phyloP scores from a whole-genome alignment of 2,888 invertebrate genomes.

The Dryocosmus kuriphilus region DNA sequence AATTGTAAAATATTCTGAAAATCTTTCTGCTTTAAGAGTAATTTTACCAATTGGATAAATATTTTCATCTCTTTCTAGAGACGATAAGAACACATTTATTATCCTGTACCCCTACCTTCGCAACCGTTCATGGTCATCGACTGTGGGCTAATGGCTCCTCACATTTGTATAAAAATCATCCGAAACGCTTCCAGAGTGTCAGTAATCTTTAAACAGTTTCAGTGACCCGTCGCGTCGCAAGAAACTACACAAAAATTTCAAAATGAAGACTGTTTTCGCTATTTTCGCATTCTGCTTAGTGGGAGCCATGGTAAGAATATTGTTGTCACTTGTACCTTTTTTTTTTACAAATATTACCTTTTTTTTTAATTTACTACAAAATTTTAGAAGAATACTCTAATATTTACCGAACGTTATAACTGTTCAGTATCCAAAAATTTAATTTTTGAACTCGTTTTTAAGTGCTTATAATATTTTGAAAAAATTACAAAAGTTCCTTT shows the following conservation, averaged over 20 bases:
- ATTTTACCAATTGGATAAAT: too few species aligned
- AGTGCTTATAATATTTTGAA: too few species aligned
- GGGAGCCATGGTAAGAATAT: slow-evolving; percentile 56
- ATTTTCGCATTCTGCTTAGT: slow-evolving; percentile 57
- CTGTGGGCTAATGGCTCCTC: background rate
- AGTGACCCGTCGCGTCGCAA: background rate
- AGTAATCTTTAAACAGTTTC: slow-evolving; percentile 4
- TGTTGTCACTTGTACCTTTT: background rate
- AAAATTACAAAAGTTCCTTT: too few species aligned
- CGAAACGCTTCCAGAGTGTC: background rate
- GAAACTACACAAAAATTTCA: slow-evolving; percentile 17
- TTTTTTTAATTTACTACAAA: background rate
- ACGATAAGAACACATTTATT: background rate
- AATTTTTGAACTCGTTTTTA: too few species aligned
- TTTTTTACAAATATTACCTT: background rate
- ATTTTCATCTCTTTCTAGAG: background rate
- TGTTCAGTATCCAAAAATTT: too few species aligned
- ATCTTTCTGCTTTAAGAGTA: too few species aligned
- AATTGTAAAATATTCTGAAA: too few species aligned
- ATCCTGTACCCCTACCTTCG: background rate
- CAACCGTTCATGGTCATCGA: background rate
- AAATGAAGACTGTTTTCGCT: slow-evolving; percentile 60
- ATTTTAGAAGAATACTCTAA: background rate
- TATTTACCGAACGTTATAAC: too few species aligned
- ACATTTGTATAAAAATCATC: slow-evolving; percentile 14